phyloP scores from a whole-genome alignment of 2,797 vertebrate species.

The Manis crassicaudata region DNA sequence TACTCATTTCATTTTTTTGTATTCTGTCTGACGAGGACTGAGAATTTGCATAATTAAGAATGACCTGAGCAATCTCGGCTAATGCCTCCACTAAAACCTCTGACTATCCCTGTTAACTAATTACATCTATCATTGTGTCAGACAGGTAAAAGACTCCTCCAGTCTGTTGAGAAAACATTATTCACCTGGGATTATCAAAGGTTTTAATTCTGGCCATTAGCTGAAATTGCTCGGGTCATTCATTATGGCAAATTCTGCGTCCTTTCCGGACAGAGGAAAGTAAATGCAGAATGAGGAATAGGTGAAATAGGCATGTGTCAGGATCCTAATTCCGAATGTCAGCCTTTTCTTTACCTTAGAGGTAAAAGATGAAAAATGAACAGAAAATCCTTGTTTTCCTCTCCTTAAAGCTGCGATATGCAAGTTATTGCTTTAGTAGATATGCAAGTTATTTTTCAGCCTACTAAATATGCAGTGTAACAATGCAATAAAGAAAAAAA shows the following conservation, averaged over 20 bases:
- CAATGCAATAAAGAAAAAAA: background rate
- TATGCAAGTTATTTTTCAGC: background rate
- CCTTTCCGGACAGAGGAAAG: slow-evolving; percentile 69
- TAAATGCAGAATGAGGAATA: slow-evolving; percentile 77
- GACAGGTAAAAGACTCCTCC: slow-evolving; percentile 85
- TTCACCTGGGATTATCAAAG: slow-evolving; percentile 84
- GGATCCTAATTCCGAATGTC: background rate
- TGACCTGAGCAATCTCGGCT: slow-evolving; percentile 85
- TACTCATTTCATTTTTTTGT: slow-evolving; percentile 83
- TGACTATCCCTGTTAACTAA: slow-evolving; percentile 82
- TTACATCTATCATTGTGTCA: slow-evolving; percentile 84
- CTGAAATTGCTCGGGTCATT: slow-evolving; percentile 81
- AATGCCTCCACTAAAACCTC: slow-evolving; percentile 84
- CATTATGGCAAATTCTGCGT: slow-evolving; percentile 80
- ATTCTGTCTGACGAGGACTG: slow-evolving; percentile 83
- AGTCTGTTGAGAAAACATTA: slow-evolving; percentile 85
- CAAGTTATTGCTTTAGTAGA: background rate
- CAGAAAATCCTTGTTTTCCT: background rate
- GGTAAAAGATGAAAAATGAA: slow-evolving; percentile 49
- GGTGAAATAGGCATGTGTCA: slow-evolving; percentile 73
- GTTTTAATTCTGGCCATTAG: slow-evolving; percentile 84
- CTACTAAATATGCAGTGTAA: background rate
- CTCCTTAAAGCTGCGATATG: background rate
- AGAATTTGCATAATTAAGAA: slow-evolving; percentile 89
- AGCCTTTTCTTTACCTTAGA: slow-evolving; percentile 31